These are phyloP conservation scores for Tychaedon coryphoeus DNA, from an alignment of 2,113 vertebrate species.

Conservation along the genomic window DNA sequence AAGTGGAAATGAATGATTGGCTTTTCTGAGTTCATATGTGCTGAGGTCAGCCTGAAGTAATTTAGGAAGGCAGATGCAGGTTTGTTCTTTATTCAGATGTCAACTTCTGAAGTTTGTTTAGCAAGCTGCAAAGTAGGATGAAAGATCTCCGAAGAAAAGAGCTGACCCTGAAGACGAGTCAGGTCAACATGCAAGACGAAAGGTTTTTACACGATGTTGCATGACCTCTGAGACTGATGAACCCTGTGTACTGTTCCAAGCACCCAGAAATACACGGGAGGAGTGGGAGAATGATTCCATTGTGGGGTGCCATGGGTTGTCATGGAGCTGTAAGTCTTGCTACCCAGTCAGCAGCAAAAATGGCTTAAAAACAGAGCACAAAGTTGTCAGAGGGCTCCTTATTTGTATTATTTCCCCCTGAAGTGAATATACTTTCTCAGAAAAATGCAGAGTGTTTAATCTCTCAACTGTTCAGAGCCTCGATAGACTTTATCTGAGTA, in stretches of 20 bases:
- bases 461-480: background rate
- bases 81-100: background rate
- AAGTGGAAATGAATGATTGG: background rate
- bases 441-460: background rate
- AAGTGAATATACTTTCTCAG: background rate
- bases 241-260: background rate
- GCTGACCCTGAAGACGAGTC: background rate
- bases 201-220: fast-evolving
- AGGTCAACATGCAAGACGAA: background rate
- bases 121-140: background rate
- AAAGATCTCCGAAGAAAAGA: background rate
- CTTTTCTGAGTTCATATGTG: background rate
- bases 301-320: background rate
- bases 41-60: background rate
- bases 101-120: background rate
- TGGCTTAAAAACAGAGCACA: background rate
- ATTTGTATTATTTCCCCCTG: background rate
- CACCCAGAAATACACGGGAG: background rate
- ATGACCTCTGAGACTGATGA: background rate
- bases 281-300: background rate
- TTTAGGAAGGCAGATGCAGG: background rate
- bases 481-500: background rate
- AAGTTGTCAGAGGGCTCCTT: background rate
- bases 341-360: background rate
- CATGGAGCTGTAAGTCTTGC: background rate